Evolutionary conservation across 1,140 invertebrate genomes (phyloP).

Genomic region (Diachasma alloeum): DNA sequence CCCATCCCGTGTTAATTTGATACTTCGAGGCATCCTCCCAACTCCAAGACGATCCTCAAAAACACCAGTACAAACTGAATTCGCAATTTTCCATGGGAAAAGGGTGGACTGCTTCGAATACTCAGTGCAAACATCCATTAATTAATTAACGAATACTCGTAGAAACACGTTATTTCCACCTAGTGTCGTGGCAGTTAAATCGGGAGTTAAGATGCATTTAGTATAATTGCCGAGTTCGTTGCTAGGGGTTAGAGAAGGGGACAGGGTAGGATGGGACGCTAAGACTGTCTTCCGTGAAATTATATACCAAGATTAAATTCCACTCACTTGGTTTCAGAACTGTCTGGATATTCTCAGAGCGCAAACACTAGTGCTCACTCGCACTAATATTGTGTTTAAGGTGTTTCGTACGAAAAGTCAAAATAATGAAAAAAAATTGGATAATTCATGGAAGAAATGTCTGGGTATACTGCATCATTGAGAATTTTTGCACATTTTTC

Average conservation of each 20-base stretch:
- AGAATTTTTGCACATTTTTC: no score
- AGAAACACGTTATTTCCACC: conserved; percentile 22
- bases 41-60: background rate
- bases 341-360: background rate
- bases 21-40: background rate
- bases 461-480: no score
- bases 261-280: background rate
- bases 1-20: background rate
- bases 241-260: background rate
- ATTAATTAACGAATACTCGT: conserved; percentile 33
- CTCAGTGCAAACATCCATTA: conserved; percentile 33
- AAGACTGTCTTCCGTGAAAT: conserved; percentile 12
- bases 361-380: background rate
- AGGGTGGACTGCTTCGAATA: background rate
- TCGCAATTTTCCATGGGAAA: background rate
- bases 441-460: no score
- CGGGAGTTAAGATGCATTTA: conserved; percentile 33
- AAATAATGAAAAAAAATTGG: no score
- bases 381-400: no score
- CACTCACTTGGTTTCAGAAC: background rate
- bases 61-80: background rate
- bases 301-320: conserved; percentile 24
- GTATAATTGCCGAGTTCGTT: conserved; percentile 32
- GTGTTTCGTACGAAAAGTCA: no score
- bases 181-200: conserved; percentile 20